Evolutionary conservation across 2,888 invertebrate species (phyloP).

Genomic region (Drosophila sordidula): DNA sequence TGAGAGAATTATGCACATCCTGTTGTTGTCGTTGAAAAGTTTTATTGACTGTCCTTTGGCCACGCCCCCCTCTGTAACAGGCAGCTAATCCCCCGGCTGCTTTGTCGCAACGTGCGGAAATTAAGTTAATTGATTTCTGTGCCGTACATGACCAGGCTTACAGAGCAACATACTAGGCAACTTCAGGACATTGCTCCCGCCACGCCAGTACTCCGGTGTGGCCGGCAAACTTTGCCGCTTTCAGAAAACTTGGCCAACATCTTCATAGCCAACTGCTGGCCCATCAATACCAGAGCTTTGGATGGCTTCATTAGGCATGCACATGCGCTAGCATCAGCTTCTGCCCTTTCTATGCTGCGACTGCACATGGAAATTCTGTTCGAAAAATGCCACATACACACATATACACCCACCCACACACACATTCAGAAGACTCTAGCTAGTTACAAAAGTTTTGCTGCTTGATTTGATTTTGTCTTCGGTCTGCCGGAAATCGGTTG

Average conservation of each 20-base stretch:
- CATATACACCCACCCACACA: constrained; percentile 4
- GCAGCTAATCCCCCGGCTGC: constrained; percentile 41
- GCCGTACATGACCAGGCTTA: constrained; percentile 80
- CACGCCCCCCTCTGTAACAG: constrained; percentile 10
- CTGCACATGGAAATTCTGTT: constrained; percentile 61
- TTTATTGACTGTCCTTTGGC: constrained; percentile 70
- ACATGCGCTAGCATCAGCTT: constrained; percentile 45
- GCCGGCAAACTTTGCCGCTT: constrained; percentile 43
- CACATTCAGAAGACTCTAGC: constrained; percentile 17
- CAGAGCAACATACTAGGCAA: constrained; percentile 49
- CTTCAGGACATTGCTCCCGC: constrained; percentile 19
- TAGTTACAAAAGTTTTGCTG: constrained; percentile 71
- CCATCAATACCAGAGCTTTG: constrained; percentile 61
- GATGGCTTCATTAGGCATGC: constrained; percentile 78
- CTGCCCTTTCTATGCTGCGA: constrained; percentile 8
- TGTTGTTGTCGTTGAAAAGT: constrained; percentile 69
- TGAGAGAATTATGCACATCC: constrained; percentile 70
- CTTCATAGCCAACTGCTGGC: constrained; percentile 41
- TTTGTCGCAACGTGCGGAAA: constrained; percentile 83
- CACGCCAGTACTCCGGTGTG: neutral
- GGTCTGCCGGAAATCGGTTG: constrained; percentile 63
- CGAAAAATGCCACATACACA: constrained; percentile 39
- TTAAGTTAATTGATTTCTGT: constrained; percentile 85
- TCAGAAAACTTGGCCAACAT: constrained; percentile 33
- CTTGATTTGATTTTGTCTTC: constrained; percentile 70